Evolutionary conservation across 1,140 invertebrate genomes (phyloP), one percentile per base, ranked within the genome.

Genomic region (Agraylea sexmaculata): DNA sequence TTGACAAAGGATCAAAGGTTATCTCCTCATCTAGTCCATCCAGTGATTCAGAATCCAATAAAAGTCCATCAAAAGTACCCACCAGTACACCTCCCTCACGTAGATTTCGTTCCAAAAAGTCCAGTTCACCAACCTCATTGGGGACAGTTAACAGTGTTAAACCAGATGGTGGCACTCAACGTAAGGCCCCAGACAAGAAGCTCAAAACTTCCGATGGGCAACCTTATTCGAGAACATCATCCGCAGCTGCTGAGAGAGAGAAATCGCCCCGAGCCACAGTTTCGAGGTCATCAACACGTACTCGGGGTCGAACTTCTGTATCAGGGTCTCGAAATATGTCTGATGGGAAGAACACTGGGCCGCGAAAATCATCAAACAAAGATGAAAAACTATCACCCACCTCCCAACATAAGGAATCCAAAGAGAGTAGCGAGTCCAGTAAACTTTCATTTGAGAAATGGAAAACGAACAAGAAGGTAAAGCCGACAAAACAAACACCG

Each of bases 201-300:
- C 77, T 80, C 78, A 82, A 81, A 81, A 80, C 78, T 80, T 80
- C 78, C 77, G 77, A 81, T 71, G 74, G 75, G 75, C 71, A 73
- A 73, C 74, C 74, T 74, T 76, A 76, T 73, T 70, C 68, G 66
- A 69, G 78, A 72, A 69, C 75, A 73, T 69, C 74, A 74, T 69
- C 76, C 72, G 69, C 75, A 73, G 53, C 69, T 78, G 57, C 59
- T 80, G 69, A 79, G 68, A 69, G 78, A 81, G 72, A 78, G 71
- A 73, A 81, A 80, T 58, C 75, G 68, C 51, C 62, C 65, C 53
- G 73, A 77, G 47, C 64, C 64, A 58, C 67, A 58, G 56, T 40
- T 30, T 31, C 58, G 50, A 55, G 58, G 39, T 31, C 45, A 58
- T 55, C 69, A 59, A 56, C 67, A 53, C 56, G 70, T 74, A 64